A percentile compares a stretch with the other conserved stretches of the same genome.
These are phyloP conservation scores for Mormoops blainvillei DNA, from an alignment of 2,113 vertebrate genomes.

Conservation along the genomic window DNA sequence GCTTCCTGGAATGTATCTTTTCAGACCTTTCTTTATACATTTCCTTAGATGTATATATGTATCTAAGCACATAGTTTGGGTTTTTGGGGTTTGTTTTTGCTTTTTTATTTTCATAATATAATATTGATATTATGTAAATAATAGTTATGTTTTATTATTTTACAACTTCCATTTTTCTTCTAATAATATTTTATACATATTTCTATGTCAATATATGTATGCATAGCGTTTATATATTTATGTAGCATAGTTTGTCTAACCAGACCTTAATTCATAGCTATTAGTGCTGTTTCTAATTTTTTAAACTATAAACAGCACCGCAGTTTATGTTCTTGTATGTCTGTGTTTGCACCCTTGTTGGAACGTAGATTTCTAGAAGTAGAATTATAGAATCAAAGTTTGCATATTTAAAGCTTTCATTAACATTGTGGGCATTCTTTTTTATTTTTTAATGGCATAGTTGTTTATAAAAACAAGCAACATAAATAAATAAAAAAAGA, in stretches of 20 bases:
- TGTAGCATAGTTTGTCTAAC: background rate
- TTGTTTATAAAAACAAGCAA: background rate
- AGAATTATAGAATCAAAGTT: background rate
- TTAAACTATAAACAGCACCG: background rate
- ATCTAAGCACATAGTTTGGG: background rate
- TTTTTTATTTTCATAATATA: background rate
- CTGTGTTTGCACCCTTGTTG: background rate
- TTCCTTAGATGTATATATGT: background rate
- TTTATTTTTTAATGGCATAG: background rate
- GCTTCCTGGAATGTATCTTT: background rate
- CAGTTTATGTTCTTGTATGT: background rate
- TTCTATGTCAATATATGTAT: background rate
- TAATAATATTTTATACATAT: background rate
- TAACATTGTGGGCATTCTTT: background rate
- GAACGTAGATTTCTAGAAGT: background rate
- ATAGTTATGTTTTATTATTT: background rate
- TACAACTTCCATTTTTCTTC: background rate
- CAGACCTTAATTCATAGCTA: background rate
- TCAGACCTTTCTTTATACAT: background rate
- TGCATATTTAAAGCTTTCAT: background rate
- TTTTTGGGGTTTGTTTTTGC: background rate
- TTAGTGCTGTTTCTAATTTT: background rate
- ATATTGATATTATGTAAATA: too few species aligned
- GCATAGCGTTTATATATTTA: background rate
- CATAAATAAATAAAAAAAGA: background rate